These are phyloP conservation scores for Holothuria leucospilota DNA, from an alignment of 53 echinoderm and acorn worm genomes.

Conservation along the genomic window DNA sequence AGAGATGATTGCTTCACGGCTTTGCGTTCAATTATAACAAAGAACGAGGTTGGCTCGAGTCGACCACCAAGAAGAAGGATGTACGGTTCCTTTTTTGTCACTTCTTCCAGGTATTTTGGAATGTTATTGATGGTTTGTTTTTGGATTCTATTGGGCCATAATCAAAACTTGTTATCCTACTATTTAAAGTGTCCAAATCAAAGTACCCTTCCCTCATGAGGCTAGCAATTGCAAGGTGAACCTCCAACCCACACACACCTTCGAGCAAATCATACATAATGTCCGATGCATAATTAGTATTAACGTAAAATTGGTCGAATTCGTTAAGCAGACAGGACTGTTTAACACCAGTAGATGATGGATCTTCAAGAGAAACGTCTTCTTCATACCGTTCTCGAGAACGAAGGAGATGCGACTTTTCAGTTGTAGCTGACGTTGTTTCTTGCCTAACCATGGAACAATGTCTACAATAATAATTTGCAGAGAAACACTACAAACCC, in stretches of 20 bases:
- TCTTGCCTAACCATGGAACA: slow-evolving; percentile 23
- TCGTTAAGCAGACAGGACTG: slow-evolving; percentile 29
- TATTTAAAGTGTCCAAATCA: slow-evolving; percentile 14
- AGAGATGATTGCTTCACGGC: too few relatives aligned
- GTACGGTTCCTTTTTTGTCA: too few relatives aligned
- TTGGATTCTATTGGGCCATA: slow-evolving; percentile 47
- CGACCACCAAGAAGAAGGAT: too few relatives aligned
- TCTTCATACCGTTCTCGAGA: slow-evolving; percentile 12
- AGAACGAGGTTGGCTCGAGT: too few relatives aligned
- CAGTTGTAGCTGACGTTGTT: slow-evolving; percentile 10
- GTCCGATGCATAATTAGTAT: slow-evolving; percentile 38
- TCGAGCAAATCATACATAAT: slow-evolving; percentile 59
- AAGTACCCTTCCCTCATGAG: slow-evolving; percentile 22
- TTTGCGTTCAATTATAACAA: too few relatives aligned
- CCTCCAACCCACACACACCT: slow-evolving; percentile 45
- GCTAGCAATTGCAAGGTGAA: slow-evolving; percentile 23
- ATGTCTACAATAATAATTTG: slow-evolving; percentile 42
- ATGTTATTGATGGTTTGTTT: slow-evolving; percentile 43
- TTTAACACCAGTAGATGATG: slow-evolving; percentile 35
- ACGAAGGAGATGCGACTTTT: neutral
- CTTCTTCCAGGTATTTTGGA: too few relatives aligned
- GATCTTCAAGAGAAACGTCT: neutral
- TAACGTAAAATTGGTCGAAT: slow-evolving; percentile 24
- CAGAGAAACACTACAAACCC: slow-evolving; percentile 47
- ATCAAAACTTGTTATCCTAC: slow-evolving; percentile 42